Evolutionary conservation across 2,797 vertebrate genomes (phyloP), one percentile per base, ranked within the genome.

Genomic region (Xiphophorus birchmanni): DNA sequence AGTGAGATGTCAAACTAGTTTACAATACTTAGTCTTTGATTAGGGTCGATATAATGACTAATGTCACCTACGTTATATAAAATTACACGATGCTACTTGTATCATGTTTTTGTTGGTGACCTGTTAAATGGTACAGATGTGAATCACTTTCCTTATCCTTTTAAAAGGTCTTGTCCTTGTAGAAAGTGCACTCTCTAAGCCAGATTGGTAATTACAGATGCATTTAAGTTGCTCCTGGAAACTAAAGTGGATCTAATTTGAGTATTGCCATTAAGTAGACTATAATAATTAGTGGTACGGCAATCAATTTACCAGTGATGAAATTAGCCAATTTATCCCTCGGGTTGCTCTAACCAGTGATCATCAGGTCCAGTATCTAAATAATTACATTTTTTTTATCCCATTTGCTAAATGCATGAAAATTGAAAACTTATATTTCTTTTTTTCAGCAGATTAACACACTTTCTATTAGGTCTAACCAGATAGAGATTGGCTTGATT

Each of bases 211-310:
- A 67, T 67, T 67, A 37, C 32, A 18, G 35, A 37, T 40, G 15
- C 32, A 65, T 65, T 65, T 65, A 65, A 65, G 60, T 21, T 35
- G 60, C 63, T 65, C 63, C 63, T 65, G 18, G 18, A 67, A 67
- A 40, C 63, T 9, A 67, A 67, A 40, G 35, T 67, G 63, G 40
- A 67, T 21, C 63, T 37, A 40, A 67, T 67, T 67, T 37, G 35
- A 40, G 18, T 67, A 67, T 67, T 40, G 2, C 60, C 60, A 37
- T 21, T 67, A 40, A 40, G 35, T 23, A 67, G 9, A 67, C 32
- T 40, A 67, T 65, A 40, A 37, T 65, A 65, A 40, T 37, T 40
- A 40, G 63, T 67, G 72, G 29, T 35, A 42, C 18, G 17, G 26
- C 18, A 48, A 47, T 48, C 47, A 48, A 35, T 48, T 48, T 48